Base-by-base conservation (phyloP, 1,140 invertebrate genomes). In the Frieseomelitta varia region DNA sequence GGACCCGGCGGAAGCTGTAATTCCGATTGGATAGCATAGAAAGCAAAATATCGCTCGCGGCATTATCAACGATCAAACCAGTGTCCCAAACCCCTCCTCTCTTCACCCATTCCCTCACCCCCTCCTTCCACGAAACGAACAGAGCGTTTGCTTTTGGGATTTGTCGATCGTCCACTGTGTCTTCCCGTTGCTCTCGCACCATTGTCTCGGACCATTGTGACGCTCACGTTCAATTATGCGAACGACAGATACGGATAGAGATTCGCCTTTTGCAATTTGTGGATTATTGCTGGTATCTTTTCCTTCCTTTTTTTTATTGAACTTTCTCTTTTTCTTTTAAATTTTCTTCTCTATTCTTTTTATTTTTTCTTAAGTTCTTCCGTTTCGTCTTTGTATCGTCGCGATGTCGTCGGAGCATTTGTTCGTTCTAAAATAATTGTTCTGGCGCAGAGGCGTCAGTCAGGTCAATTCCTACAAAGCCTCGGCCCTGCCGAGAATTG, bases 11-110 rank as follows among this genome's bases (percentile, higher is more conserved):
- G 51, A 0, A 58, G n/a, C 34, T 78, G 74, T 30, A 47, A 55
- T 76, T 75, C 51, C 27, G 39, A 76, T 81, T 74, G 81, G 53
- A 53, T 39, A 19, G 24, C 8, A 34, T 27, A n/a, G 51, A 39
- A 55, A 82, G 72, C 72, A 76, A 82, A 76, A 76, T 76, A 82
- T 82, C 27, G 6, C 17, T n/a, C 56, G 69, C 27, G 56, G 47
- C 21, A 58, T 73, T 19, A 51, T 19, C 69, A 58, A 58, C 51
- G 69, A 27, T 24, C 17, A 27, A 61, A 63, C 47, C 63, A 27
- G 11, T 27, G 34, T 30, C 19, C 30, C 14, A 27, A 27, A 24
- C 39, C 39, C 39, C 0, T 47, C 39, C 39, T 55, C 53, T 17
- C 17, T 17, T 17, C 53, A 14, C 53, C 55, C 15, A n/a, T 55